phyloP scores from a whole-genome alignment of 23 tunicate genomes.

The Ciona savignyi region DNA sequence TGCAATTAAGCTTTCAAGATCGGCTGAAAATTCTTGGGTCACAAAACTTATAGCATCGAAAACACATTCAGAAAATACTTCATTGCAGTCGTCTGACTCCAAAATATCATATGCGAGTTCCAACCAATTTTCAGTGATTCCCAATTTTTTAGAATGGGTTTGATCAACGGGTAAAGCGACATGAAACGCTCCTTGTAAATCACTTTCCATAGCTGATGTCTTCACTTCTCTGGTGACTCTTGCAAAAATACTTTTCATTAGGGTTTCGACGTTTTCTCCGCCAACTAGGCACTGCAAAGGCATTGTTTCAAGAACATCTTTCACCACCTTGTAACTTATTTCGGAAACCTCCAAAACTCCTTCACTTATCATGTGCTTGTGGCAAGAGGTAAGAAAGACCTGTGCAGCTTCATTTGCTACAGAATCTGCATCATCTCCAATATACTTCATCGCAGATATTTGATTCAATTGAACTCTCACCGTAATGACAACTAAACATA shows the following conservation, averaged over 20 bases:
- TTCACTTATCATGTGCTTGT: conserved; percentile 19
- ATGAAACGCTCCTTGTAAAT: conserved; percentile 5
- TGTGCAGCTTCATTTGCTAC: conserved; percentile 22
- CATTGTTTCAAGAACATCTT: conserved; percentile 31
- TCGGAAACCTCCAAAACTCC: conserved; percentile 22
- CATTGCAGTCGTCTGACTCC: conserved; percentile 43
- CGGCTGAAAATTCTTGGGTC: conserved; percentile 12
- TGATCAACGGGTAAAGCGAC: conserved; percentile 3
- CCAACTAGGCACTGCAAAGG: conserved; percentile 49
- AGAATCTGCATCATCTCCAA: neutral
- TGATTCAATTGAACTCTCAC: conserved; percentile 50
- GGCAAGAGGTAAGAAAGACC: conserved; percentile 26
- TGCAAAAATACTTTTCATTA: conserved; percentile 20
- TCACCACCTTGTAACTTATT: conserved; percentile 2
- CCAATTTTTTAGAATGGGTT: neutral
- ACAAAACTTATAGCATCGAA: conserved; percentile 13
- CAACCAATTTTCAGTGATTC: neutral
- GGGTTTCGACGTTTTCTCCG: conserved; percentile 14
- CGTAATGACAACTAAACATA: conserved; percentile 13
- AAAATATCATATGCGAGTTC: conserved; percentile 46
- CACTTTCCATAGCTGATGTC: conserved; percentile 15
- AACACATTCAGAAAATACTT: conserved; percentile 34
- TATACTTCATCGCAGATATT: conserved; percentile 26
- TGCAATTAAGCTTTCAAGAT: neutral
- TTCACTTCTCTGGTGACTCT: neutral